Conservation (phyloP, 2,113 vertebrate genomes). For the Corynorhinus townsendii region DNA sequence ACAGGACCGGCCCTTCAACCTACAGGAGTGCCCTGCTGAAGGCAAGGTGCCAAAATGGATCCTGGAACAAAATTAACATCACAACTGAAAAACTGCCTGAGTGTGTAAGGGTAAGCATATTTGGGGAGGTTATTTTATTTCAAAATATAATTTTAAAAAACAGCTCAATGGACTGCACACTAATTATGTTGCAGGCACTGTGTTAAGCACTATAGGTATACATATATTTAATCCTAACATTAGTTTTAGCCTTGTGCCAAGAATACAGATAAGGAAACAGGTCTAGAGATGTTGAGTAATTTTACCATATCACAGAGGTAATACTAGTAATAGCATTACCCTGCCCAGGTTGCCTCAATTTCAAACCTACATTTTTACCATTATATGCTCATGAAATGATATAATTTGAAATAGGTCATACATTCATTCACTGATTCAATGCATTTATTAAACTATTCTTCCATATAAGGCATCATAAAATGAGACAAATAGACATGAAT, state of each 20-base stretch:
- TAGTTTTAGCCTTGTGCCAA: background rate
- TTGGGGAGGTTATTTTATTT: conserved; percentile 9
- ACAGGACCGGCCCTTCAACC: background rate
- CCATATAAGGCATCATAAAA: background rate
- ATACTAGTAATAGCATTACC: background rate
- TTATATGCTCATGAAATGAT: background rate
- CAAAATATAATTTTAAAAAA: conserved; percentile 32
- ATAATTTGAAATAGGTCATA: background rate
- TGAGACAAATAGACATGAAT: background rate
- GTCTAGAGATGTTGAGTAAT: background rate
- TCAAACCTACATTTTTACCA: background rate
- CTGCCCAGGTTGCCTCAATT: background rate
- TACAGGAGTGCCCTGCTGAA: background rate
- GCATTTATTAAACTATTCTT: background rate
- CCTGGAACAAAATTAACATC: conserved; percentile 19
- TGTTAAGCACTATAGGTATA: background rate
- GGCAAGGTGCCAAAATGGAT: background rate
- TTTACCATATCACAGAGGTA: background rate
- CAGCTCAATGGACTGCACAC: background rate
- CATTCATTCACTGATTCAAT: background rate
- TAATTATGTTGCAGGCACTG: conserved; percentile 21
- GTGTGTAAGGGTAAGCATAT: background rate
- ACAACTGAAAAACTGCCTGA: background rate
- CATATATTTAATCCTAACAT: conserved; percentile 19
- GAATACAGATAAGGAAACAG: background rate